phyloP scores from a whole-genome alignment of 2,888 invertebrate species.

The Ceramica pisi region DNA sequence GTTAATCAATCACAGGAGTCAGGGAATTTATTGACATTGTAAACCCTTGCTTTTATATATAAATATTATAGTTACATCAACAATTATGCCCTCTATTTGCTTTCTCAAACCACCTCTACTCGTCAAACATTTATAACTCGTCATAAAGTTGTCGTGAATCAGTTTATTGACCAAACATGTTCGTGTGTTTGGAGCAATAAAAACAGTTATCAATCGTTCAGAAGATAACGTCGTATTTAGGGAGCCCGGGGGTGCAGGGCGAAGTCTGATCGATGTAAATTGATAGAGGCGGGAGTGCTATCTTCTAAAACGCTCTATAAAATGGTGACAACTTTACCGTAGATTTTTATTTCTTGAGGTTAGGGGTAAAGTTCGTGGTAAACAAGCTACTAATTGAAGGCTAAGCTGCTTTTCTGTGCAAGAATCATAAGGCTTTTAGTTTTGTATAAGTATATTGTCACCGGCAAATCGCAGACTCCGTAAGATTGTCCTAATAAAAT shows the following conservation, averaged over 20 bases:
- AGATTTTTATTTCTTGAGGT: background rate
- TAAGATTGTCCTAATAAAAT: too few species aligned
- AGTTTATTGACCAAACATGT: constrained; percentile 55
- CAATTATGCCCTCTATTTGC: background rate
- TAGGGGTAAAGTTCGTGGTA: too few species aligned
- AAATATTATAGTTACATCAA: background rate
- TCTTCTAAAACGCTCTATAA: constrained; percentile 50
- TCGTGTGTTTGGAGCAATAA: constrained; percentile 67
- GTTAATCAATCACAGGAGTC: background rate
- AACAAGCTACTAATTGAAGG: background rate
- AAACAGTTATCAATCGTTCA: constrained; percentile 74
- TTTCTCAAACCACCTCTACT: background rate
- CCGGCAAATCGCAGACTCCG: too few species aligned
- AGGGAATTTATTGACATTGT: background rate
- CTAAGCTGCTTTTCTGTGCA: background rate
- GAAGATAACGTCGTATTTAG: constrained; percentile 74
- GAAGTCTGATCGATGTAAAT: constrained; percentile 76
- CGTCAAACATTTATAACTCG: constrained; percentile 24
- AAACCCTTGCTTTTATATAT: background rate
- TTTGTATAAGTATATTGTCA: too few species aligned
- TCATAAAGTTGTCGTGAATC: constrained; percentile 31
- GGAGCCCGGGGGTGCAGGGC: constrained; percentile 70
- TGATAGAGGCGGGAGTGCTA: constrained; percentile 65
- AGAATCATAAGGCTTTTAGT: too few species aligned
- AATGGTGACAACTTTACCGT: constrained; percentile 7